These are phyloP conservation scores for Patagioenas fasciata DNA, from an alignment of 2,113 vertebrate genomes.

Conservation along the genomic window DNA sequence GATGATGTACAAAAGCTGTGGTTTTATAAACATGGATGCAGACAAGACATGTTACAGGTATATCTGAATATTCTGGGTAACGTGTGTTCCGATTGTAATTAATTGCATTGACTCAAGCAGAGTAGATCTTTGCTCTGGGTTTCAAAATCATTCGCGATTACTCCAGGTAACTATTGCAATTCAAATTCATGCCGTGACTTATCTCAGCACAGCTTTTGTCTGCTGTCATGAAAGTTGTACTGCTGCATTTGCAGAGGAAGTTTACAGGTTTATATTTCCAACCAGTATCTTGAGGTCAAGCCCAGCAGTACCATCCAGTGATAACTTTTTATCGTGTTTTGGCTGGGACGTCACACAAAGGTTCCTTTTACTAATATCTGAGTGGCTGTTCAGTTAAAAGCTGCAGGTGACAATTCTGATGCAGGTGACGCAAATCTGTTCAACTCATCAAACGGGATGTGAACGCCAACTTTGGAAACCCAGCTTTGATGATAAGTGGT, in stretches of 20 bases:
- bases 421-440: neutral
- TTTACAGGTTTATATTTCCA: neutral
- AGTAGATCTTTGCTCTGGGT: neutral
- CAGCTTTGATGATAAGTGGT: neutral
- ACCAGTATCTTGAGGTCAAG: neutral
- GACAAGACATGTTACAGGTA: neutral
- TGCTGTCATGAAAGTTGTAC: neutral
- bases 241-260: neutral
- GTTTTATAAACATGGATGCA: neutral
- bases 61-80: neutral
- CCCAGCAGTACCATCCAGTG: neutral
- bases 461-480: accelerated
- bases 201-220: neutral
- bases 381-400: neutral
- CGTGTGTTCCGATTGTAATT: neutral
- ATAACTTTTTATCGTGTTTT: neutral
- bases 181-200: neutral
- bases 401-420: neutral
- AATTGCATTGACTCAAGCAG: neutral
- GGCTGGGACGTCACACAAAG: neutral
- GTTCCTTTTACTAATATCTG: neutral
- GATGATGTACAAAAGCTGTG: neutral
- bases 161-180: neutral
- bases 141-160: neutral
- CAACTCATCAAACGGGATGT: neutral